Conservation (phyloP, 1,140 invertebrate genomes). For the Scaptodrosophila lebanonensis region DNA sequence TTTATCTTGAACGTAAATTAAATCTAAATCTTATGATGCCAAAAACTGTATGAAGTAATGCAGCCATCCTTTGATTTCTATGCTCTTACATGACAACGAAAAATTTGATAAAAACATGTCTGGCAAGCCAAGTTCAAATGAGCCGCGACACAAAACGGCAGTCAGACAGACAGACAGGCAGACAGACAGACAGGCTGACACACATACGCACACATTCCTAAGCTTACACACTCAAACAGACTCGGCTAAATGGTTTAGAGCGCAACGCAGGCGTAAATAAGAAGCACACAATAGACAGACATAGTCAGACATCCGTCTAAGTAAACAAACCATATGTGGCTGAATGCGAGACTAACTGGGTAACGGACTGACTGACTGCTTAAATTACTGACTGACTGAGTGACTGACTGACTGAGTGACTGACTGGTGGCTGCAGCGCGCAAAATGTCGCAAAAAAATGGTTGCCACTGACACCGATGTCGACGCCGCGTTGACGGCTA, state of each 20-base stretch:
- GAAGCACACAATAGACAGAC: conserved; percentile 35
- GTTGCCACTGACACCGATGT: too few species aligned
- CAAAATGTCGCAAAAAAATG: too few species aligned
- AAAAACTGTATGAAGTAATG: too few species aligned
- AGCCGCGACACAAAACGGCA: conserved; percentile 40
- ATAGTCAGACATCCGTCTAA: not conserved
- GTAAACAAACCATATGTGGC: conserved; percentile 42
- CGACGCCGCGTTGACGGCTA: conserved; percentile 24
- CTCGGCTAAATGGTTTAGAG: conserved; percentile 38
- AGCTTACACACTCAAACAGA: too few species aligned
- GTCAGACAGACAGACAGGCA: conserved; percentile 2
- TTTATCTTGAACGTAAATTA: too few species aligned
- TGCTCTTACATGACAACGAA: too few species aligned
- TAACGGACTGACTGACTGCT: conserved; percentile 28
- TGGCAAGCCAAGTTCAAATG: conserved; percentile 49
- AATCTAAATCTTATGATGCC: too few species aligned
- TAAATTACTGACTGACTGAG: not conserved
- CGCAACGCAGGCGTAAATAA: conserved; percentile 1
- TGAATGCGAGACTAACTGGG: conserved; percentile 39
- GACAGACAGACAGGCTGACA: too few species aligned
- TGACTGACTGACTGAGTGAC: conserved; percentile 6
- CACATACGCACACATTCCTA: too few species aligned
- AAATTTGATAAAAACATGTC: conserved; percentile 11
- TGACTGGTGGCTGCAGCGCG: too few species aligned
- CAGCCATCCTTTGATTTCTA: too few species aligned